phyloP scores from a whole-genome alignment of 2,797 vertebrate species.

The Fistularia tabacaria region DNA sequence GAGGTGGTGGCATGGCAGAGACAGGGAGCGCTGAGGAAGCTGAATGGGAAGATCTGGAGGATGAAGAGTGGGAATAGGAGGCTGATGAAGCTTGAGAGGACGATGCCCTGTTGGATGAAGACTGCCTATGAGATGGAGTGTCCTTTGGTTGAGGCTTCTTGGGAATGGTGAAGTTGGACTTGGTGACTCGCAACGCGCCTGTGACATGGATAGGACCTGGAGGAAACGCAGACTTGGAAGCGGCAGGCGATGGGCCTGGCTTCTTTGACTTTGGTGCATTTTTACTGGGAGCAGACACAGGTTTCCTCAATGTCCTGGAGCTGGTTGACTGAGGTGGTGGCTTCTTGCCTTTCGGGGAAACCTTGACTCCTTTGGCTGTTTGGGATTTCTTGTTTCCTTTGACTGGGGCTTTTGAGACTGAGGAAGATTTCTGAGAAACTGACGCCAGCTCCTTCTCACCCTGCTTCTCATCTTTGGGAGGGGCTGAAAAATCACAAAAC shows the following conservation, averaged over 20 bases:
- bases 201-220: constrained; percentile 72
- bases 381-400: constrained; percentile 62
- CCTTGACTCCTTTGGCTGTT: constrained; percentile 50
- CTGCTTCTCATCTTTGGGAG: constrained; percentile 65
- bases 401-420: constrained; percentile 31
- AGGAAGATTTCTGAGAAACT: constrained; percentile 63
- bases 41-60: constrained; percentile 65
- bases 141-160: constrained; percentile 77
- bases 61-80: constrained; percentile 45
- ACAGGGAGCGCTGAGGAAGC: constrained; percentile 32
- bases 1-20: constrained; percentile 73
- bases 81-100: constrained; percentile 45
- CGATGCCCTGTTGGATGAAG: constrained; percentile 60
- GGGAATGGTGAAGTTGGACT: constrained; percentile 80
- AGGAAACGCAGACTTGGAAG: constrained; percentile 44
- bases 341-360: constrained; percentile 74
- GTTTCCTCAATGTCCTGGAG: constrained; percentile 67
- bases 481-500: constrained; percentile 59
- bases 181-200: constrained; percentile 72
- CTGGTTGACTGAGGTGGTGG: constrained; percentile 44
- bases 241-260: constrained; percentile 53
- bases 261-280: constrained; percentile 64
- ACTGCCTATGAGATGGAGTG: constrained; percentile 26
- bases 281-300: constrained; percentile 33
- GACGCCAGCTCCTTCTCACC: constrained; percentile 51